Percentiles rank a stretch among this genome's conserved stretches.
phyloP scores from a whole-genome alignment of 2,888 invertebrate genomes.

The Scaptomyza parva region DNA sequence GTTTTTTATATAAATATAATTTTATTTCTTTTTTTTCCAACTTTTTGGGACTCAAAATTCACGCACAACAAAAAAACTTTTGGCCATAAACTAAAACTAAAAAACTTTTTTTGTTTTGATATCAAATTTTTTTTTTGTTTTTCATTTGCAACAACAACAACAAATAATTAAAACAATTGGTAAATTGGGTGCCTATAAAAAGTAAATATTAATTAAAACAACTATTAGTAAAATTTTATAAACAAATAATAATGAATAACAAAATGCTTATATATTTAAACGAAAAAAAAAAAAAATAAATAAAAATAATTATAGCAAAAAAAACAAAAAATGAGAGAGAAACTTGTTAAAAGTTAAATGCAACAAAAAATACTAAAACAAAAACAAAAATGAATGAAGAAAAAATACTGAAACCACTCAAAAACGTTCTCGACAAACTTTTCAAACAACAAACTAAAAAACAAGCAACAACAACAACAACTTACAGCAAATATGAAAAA shows the following conservation, averaged over 20 bases:
- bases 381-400: conserved; percentile 8
- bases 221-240: conserved; percentile 83
- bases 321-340: conserved; percentile 38
- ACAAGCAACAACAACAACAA: conserved; percentile 46
- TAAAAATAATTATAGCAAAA: conserved; percentile 55
- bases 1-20: conserved; percentile 23
- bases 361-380: conserved; percentile 19
- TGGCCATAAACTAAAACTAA: conserved; percentile 40
- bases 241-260: conserved; percentile 46
- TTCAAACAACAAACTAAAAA: conserved; percentile 36
- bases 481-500: conserved; percentile 45
- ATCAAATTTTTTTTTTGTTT: conserved; percentile 40
- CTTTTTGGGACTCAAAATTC: conserved; percentile 47
- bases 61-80: conserved; percentile 39
- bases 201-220: conserved; percentile 71
- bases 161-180: conserved; percentile 74
- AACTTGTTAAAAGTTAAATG: conserved; percentile 54
- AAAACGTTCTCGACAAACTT: conserved; percentile 84
- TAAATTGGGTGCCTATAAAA: conserved; percentile 84
- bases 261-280: conserved; percentile 71
- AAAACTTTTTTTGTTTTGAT: conserved; percentile 42
- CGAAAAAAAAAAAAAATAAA: conserved; percentile 51
- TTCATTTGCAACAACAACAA: conserved; percentile 16
- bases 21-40: conserved; percentile 18
- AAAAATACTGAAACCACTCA: conserved; percentile 85